Percentiles rank a stretch among this genome's conserved stretches.
phyloP scores from a whole-genome alignment of 2,797 vertebrate genomes.

The Onychomys leucogaster region DNA sequence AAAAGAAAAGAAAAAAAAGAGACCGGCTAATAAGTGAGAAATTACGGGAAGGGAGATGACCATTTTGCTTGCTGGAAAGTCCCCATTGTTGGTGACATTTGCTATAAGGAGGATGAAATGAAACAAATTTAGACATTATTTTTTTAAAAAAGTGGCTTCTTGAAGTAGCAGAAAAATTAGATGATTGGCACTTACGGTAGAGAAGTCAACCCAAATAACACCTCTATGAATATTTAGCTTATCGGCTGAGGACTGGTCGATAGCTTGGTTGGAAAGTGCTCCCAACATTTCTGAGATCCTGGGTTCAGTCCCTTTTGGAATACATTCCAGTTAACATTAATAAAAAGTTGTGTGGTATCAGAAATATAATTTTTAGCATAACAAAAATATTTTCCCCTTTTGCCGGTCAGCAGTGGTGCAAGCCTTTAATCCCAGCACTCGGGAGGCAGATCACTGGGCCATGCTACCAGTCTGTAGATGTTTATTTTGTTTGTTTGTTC shows the following conservation, averaged over 20 bases:
- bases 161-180: not conserved
- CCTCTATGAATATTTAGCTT: not conserved
- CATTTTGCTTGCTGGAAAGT: not conserved
- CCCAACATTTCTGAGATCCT: not conserved
- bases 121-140: not conserved
- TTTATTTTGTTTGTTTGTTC: not conserved
- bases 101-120: not conserved
- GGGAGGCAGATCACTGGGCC: not conserved
- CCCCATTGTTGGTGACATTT: not conserved
- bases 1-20: not conserved
- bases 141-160: slow-evolving; percentile 14
- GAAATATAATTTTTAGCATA: not conserved
- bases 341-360: not conserved
- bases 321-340: not conserved
- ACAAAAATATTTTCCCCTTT: not conserved
- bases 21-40: not conserved
- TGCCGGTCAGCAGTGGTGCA: too few relatives aligned
- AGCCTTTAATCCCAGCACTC: too few relatives aligned
- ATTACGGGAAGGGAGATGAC: not conserved
- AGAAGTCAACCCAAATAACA: not conserved
- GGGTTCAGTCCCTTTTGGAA: not conserved
- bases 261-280: not conserved
- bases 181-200: not conserved
- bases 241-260: not conserved
- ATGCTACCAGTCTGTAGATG: not conserved